These are phyloP conservation scores for Nephila pilipes DNA, from an alignment of 1,140 invertebrate species.

Conservation along the genomic window DNA sequence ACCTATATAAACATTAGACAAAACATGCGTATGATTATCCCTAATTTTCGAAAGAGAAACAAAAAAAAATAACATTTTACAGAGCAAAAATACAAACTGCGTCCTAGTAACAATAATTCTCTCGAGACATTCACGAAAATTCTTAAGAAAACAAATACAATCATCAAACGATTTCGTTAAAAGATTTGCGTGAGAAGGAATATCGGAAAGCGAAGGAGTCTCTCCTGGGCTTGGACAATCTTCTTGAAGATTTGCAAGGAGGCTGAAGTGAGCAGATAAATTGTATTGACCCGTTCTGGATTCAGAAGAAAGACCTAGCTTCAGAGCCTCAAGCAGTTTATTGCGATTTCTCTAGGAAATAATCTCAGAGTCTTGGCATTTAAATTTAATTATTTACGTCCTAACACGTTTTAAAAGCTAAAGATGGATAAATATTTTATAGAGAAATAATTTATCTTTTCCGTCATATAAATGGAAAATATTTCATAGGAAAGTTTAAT, in stretches of 20 bases:
- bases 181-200: slow-evolving; percentile 19
- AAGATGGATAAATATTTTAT: slow-evolving; percentile 6
- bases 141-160: slow-evolving; percentile 38
- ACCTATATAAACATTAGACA: not conserved
- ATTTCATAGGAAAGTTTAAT: not conserved
- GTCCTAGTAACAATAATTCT: not conserved
- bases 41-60: not conserved
- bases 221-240: slow-evolving; percentile 22
- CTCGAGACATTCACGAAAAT: not conserved
- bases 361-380: not conserved
- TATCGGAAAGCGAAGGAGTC: slow-evolving; percentile 27
- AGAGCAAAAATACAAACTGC: not conserved
- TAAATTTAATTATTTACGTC: slow-evolving; percentile 41
- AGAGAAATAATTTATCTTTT: slow-evolving; percentile 4
- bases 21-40: not conserved
- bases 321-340: not conserved
- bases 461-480: not conserved
- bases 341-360: slow-evolving; percentile 23
- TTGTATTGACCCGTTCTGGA: slow-evolving; percentile 27
- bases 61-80: not conserved
- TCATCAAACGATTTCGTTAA: slow-evolving; percentile 30
- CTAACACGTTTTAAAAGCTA: not conserved
- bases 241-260: slow-evolving; percentile 40
- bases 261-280: slow-evolving; percentile 47
- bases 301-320: slow-evolving; percentile 18